Evolutionary conservation across 2,797 vertebrate genomes (phyloP), one percentile per base, ranked within the genome.

Genomic region (Neomorphus geoffroyi): DNA sequence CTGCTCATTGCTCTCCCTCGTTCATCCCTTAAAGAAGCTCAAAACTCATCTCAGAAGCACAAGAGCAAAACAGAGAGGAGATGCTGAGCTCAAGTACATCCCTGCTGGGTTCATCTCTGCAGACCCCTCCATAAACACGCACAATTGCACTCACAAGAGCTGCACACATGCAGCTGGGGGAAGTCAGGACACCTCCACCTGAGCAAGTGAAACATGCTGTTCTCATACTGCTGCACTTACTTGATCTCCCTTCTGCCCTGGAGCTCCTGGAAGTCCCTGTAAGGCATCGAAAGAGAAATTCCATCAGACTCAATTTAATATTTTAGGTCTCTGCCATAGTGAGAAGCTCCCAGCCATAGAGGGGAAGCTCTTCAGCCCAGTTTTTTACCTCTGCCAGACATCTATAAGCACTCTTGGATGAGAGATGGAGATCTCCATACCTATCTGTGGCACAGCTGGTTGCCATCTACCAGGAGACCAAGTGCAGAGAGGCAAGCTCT

Each of bases 211-310:
- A 33, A 67, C 0, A 5, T 6, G 43, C 9, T 35, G 1, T 35
- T 33, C n/a, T 28, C 28, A 13, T 14, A 1, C 9, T 81, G 66
- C 13, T 48, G 27, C 48, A 98, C 96, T 98, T 94, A 98, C 98
- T 96, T 98, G 97, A 24, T 98, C 98, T 92, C 99, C 99, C 95
- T 99, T 99, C 35, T 96, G 96, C 50, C 99, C 99, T 28, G 98
- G 54, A 21, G 96, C 95, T 79, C 99, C 99, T 2, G 93, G 98
- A 21, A 97, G 80, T 72, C 99, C 99, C 99, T 99, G 78, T 37
- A 95, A 96, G 35, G 77, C 21, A 93, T 6, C 15, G 67, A 75
- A 88, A 51, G 19, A 77, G 23, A 57, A 72, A 62, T 86, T 39
- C 45, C 46, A 66, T 11, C 9, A 7, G 35, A 14, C 6, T 62